Base-by-base conservation (phyloP, 2,888 invertebrate genomes). In the Boloria euphrosyne region DNA sequence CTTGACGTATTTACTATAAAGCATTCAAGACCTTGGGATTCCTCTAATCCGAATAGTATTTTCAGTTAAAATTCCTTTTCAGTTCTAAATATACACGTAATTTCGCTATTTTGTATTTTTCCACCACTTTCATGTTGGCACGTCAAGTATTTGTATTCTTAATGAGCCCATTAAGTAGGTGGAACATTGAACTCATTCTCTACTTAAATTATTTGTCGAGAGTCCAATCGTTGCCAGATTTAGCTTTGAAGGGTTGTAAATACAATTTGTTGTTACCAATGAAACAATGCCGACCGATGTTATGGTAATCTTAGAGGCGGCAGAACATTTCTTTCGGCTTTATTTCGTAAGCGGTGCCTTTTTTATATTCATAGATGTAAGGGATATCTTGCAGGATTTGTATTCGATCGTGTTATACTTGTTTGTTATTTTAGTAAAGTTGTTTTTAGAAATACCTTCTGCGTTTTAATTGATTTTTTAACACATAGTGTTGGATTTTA, bases 151-250 rank as follows among this genome's bases (percentile, higher is more conserved):
- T 79, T 76, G 77, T 78, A 73, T 74, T 72, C 73, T 77, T 79
- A 86, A 87, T 85, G 83, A 81, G 80, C 73, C 80, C 75, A 80
- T 83, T 84, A 83, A 82, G 79, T 78, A 79, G 80, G 80, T 80
- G 84, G 75, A 83, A 82, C 84, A 85, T 85, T 81, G 78, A 72
- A 84, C 80, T 82, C 81, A 89, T 38, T 90, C 89, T 86, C 87
- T 86, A 78, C 81, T 79, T 75, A 83, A 90, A 88, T 88, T 89
- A 87, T 90, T 90, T 87, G 89, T 90, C 87, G 83, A 78, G 79
- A 76, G 80, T 78, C 82, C 84, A 88, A 89, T 88, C 84, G 88
- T 84, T 86, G 87, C 89, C 88, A 85, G 82, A 90, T 90, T 89
- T 90, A 90, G 86, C 81, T 74, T 70, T 75, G 79, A 89, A 89